Evolutionary conservation across 92 coral and sea anemone species (phyloP), one percentile per base, ranked within the genome.

Genomic region (Palythoa heliodiscus): DNA sequence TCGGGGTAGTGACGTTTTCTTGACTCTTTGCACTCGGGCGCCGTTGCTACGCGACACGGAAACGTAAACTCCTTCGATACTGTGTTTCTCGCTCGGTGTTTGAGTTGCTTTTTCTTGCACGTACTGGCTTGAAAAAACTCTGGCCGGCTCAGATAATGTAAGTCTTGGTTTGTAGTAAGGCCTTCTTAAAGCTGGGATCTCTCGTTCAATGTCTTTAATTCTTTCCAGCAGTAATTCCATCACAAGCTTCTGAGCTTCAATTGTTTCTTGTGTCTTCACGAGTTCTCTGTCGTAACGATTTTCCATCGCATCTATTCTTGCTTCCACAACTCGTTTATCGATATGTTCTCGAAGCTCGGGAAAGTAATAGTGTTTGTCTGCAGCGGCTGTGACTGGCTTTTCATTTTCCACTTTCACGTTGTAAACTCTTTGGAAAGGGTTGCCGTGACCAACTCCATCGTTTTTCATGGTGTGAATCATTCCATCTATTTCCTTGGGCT

Each of bases 1-100:
- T 2, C 74, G 73, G 7, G 84, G 84, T 5, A 52, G 29, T 47
- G 84, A 73, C 5, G 84, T 67, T 80, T 68, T 80, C 43, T 80
- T 80, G 6, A 80, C 84, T 67, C 73, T 66, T 24, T 80, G 84
- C 57, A 80, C 61, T 19, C 84, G 73, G 3, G 84, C 84, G 5
- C 84, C 84, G 84, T 80, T 80, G 84, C 84, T 80, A 80, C 84
- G 84, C 84, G 84, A 80, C 74, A 80, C 84, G 1, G 84, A 11
- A 17, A 80, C 84, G 40, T 80, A 80, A 80, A 80, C 84, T 80
- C 84, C 84, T 63, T 80, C 84, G 2, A 55, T 74, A 47, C 24
- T 80, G 61, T 80, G 84, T 64, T 80, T 80, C n/a, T 80, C 84
- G 60, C 84, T 80, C 22, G 84, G 84, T 22, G 84, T 80, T 29